Base-by-base conservation (phyloP, 2,113 vertebrate genomes). In the Oreotrochilus melanogaster region DNA sequence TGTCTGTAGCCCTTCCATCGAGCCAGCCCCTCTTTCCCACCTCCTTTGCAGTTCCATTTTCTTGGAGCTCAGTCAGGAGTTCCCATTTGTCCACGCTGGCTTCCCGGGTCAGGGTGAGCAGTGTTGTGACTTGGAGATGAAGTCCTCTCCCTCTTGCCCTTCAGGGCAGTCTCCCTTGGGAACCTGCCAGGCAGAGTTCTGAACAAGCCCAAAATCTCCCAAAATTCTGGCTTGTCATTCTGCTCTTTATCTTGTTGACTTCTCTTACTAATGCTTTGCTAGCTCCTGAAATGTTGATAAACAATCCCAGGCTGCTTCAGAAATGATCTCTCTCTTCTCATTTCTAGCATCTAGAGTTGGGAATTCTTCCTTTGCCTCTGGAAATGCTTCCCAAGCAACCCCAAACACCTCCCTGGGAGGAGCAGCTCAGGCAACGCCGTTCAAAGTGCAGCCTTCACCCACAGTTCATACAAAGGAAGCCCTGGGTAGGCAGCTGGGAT, bases 401-500 rank as follows among this genome's bases (percentile, higher is more conserved):
- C 99, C 99, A 28, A 99, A 99, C 96, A 98, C 97, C 0, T 99
- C 99, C 0, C 96, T 99, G 94, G 98, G 98, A 69, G 98, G 98
- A 73, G 95, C 91, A 2, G 93, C 83, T 33, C 98, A 98, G 74
- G 98, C 97, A 35, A 99, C 99, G 0, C 99, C 99, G 1, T 99
- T 99, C 33, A 98, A 98, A 89, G 98, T 95, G 51, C 98, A 98
- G 13, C 99, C 99, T 0, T 99, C 99, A 0, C 99, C 99, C 42
- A 99, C 99, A 0, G 99, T 99, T 35, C 99, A 99, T 96, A 99
- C 99, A 0, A 99, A 98, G 31, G 99, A 99, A 93, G 99, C 99
- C 0, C 76, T 99, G 92, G 99, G 99, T 99, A 97, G 98, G 98
- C 45, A 5, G 3, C 47, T 87, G 64, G 14, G 61, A 6, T 39